These are phyloP conservation scores for Anguilla megastoma DNA, from an alignment of 2,797 vertebrate genomes.

Conservation along the genomic window DNA sequence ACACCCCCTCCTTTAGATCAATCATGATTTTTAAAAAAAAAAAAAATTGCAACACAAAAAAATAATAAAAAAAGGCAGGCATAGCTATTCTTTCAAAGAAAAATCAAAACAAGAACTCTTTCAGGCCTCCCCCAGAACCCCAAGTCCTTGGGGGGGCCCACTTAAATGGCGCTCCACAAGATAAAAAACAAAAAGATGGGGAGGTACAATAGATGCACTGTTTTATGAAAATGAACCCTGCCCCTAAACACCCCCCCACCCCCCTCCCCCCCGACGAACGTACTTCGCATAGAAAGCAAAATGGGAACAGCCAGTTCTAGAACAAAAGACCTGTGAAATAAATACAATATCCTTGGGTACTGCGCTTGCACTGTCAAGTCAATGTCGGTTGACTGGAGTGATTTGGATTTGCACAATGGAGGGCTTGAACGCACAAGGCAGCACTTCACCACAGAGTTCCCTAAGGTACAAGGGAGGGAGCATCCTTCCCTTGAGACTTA, in stretches of 20 bases:
- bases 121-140: slow-evolving; percentile 30
- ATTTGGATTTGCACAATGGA: slow-evolving; percentile 39
- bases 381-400: slow-evolving; percentile 22
- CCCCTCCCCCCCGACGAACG: not conserved
- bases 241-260: slow-evolving; percentile 28
- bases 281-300: slow-evolving; percentile 31
- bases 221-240: slow-evolving; percentile 36
- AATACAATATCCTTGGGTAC: slow-evolving; percentile 20
- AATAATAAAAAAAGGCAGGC: not conserved
- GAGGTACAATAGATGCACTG: slow-evolving; percentile 43
- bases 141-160: slow-evolving; percentile 48
- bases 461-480: slow-evolving; percentile 19
- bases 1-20: slow-evolving; percentile 9
- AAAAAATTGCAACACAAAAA: slow-evolving; percentile 6
- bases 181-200: slow-evolving; percentile 43
- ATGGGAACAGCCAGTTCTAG: slow-evolving; percentile 21
- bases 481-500: slow-evolving; percentile 1
- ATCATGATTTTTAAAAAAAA: slow-evolving; percentile 11
- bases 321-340: slow-evolving; percentile 28
- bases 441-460: slow-evolving; percentile 33
- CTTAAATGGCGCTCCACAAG: not conserved
- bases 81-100: slow-evolving; percentile 14
- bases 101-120: slow-evolving; percentile 10
- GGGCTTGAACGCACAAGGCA: slow-evolving; percentile 17
- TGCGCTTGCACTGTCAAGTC: slow-evolving; percentile 24